Evolutionary conservation across 2,797 vertebrate genomes (phyloP).

Genomic region (Etheostoma perlongum): DNA sequence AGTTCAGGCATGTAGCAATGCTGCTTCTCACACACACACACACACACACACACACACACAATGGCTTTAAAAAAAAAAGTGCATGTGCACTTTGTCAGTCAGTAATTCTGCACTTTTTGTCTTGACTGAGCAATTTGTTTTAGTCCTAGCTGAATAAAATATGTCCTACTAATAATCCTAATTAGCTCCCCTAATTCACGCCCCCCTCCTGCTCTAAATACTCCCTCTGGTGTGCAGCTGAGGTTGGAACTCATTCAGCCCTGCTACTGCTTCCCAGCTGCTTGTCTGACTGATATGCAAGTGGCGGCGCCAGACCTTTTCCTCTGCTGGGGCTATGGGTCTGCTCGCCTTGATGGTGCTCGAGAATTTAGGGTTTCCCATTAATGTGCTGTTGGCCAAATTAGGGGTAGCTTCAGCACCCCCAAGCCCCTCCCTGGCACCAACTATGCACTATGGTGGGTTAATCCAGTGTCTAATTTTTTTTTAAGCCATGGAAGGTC

Average conservation of each 20-base stretch:
- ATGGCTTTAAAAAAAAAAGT: constrained; percentile 4
- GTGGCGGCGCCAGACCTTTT: no score
- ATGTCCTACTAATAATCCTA: constrained; percentile 79
- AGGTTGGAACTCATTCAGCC: constrained; percentile 50
- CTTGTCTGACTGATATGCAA: constrained; percentile 17
- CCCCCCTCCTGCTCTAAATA: constrained; percentile 53
- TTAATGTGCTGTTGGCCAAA: no score
- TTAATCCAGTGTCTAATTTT: neutral
- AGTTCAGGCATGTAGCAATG: neutral
- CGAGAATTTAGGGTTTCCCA: no score
- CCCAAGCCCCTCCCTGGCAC: no score
- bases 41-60: neutral
- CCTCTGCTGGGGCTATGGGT: no score
- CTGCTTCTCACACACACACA: neutral
- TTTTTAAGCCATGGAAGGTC: neutral
- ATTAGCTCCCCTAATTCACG: constrained; percentile 79
- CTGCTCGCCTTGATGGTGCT: no score
- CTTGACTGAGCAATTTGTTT: constrained; percentile 71
- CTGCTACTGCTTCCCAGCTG: constrained; percentile 34
- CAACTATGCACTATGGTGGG: neutral
- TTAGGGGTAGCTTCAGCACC: no score
- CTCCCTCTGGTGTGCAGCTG: constrained; percentile 61
- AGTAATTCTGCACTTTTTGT: constrained; percentile 59
- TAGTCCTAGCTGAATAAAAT: constrained; percentile 79
- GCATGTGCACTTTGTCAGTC: constrained; percentile 30